Base-by-base conservation (phyloP, 2,113 vertebrate species). In the Tachuris rubrigastra region DNA sequence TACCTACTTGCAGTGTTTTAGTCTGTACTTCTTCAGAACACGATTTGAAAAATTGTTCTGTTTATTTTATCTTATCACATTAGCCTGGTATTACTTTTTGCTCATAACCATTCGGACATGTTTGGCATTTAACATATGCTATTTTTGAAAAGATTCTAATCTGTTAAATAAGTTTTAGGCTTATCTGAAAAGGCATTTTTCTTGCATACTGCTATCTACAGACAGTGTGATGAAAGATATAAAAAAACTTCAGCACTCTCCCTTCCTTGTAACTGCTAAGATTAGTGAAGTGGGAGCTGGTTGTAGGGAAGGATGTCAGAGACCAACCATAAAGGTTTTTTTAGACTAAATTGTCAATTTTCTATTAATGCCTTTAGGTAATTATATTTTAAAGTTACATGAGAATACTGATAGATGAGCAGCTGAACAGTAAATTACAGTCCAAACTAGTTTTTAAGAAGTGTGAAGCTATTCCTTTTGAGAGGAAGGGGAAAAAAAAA, bases 81-180 rank as follows among this genome's bases (percentile, higher is more conserved):
- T 96, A 96, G 55, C 37, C 73, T 86, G 68, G 18, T 82, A 88
- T 88, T 96, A 88, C 67, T 88, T 97, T 96, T 96, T 90, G 47
- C 77, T 96, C 30, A 92, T 68, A 96, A 77, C 80, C 89, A 77
- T 60, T 93, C 58, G 93, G 72, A 75, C 46, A 66, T 20, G 27
- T 80, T 87, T 97, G 96, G 62, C 93, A 95, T 97, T 97, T 95
- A 96, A 96, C 79, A 96, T 85, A 92, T 50, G 81, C 73, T 80
- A 88, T 71, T 85, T 60, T 91, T 46, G 35, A 90, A 94, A 88
- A 97, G 90, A 96, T 84, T 89, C 56, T 83, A 96, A 96, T 97
- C 93, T 96, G 71, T 95, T 94, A 96, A 98, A 97, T 97, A 96
- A 89, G 76, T 96, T 97, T 97, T 84, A 89, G 55, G 27, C 44